Base-by-base conservation (phyloP, 1,140 invertebrate species). In the Drosophila mayri region DNA sequence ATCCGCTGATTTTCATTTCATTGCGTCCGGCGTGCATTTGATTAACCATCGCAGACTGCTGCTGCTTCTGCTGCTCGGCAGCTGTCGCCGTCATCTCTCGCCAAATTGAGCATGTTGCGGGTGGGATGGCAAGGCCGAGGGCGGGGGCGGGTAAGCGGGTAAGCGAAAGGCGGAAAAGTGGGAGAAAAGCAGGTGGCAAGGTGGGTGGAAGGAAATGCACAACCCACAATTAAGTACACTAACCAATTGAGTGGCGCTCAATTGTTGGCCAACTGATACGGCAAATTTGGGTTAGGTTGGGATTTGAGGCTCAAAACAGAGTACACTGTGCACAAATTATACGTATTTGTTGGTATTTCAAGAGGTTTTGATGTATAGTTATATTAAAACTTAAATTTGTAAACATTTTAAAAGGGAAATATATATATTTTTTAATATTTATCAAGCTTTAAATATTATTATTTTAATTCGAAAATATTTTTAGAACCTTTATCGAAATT, bases 1-100 rank as follows among this genome's bases (percentile, higher is more conserved):
- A 71, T 50, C 46, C 71, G 76, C 63, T 84, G 83, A 87, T 88
- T 88, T 80, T 77, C 62, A 83, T 87, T 87, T 70, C 76, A 84
- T 77, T 84, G 84, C 84, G 68, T 80, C 58, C 84, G 68, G 77
- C 58, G 78, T 65, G 58, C 80, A 88, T 88, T 87, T 87, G 84
- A 87, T 87, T 88, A 80, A 88, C 79, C 84, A 61, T 84, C 43
- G 73, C 62, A 70, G 59, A 14, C 52, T 25, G 28, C 28, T 30
- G 18, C 52, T 25, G 28, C 28, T 30, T 0, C 28, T 30, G 28
- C 28, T 28, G 59, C 59, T 41, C 55, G 35, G 62, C 81, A 85
- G 81, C 85, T 90, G 76, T 73, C 62, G 73, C 63, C 71, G 50
- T 60, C 75, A 72, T 55, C 66, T 52, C 66, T 55, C 55, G 63